These are phyloP conservation scores for Microplitis manilae DNA, from an alignment of 2,888 invertebrate species.

Conservation along the genomic window DNA sequence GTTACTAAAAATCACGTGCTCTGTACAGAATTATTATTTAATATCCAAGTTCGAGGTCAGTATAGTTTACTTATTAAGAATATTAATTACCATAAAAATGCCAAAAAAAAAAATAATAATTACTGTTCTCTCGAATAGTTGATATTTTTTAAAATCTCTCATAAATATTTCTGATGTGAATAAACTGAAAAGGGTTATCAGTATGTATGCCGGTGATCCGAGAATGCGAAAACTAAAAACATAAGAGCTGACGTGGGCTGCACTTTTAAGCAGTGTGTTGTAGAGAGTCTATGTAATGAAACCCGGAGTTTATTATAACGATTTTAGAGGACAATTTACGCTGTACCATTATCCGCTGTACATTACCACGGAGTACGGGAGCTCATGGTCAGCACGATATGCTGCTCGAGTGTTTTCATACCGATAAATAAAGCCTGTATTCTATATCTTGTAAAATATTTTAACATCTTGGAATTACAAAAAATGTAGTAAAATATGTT, in stretches of 20 bases:
- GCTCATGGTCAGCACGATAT: neutral
- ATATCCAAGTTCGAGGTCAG: neutral
- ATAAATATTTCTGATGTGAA: neutral
- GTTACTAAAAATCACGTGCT: neutral
- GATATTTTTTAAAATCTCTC: neutral
- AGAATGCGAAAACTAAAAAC: slow-evolving; percentile 18
- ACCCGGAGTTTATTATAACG: slow-evolving; percentile 64
- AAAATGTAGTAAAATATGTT: no score
- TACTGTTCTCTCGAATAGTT: neutral
- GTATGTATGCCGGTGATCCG: slow-evolving; percentile 13
- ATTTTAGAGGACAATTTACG: slow-evolving; percentile 38
- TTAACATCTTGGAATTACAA: neutral
- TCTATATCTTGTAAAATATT: neutral
- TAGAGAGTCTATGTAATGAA: slow-evolving; percentile 56
- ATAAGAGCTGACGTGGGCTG: slow-evolving; percentile 43
- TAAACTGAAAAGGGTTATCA: neutral
- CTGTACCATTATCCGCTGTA: slow-evolving; percentile 31
- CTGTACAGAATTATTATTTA: neutral
- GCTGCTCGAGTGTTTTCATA: neutral
- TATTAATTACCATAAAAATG: neutral
- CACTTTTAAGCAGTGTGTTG: slow-evolving; percentile 44
- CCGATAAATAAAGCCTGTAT: neutral
- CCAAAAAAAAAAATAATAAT: neutral
- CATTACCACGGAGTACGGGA: neutral
- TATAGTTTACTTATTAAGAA: neutral